Evolutionary conservation across 2,888 invertebrate genomes (phyloP).

Genomic region (Drosophila colorata): DNA sequence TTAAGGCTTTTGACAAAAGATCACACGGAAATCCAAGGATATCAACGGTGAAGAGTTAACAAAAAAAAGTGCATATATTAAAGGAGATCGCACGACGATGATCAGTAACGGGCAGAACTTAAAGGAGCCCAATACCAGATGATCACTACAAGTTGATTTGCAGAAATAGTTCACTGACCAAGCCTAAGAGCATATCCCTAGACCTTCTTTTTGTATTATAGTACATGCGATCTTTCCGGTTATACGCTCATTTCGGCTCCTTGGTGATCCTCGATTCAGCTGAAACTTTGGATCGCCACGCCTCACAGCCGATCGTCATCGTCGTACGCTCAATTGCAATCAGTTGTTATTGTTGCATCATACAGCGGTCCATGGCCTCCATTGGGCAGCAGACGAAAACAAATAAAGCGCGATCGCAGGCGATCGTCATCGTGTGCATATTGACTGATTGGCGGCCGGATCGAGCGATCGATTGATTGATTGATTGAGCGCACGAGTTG

Average conservation of each 20-base stretch:
- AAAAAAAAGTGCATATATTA: too few relatives aligned
- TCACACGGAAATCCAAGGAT: too few relatives aligned
- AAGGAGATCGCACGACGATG: too few relatives aligned
- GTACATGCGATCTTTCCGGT: too few relatives aligned
- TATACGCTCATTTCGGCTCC: background rate
- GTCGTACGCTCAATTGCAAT: conserved; percentile 59
- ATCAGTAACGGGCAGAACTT: too few relatives aligned
- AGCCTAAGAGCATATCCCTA: too few relatives aligned
- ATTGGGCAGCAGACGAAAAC: conserved; percentile 23
- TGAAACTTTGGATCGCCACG: conserved; percentile 14
- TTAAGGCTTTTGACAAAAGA: too few relatives aligned
- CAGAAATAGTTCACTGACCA: too few relatives aligned
- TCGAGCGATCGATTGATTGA: conserved; percentile 16
- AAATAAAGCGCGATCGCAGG: conserved; percentile 16
- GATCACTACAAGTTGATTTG: too few relatives aligned
- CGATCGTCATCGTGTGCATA: conserved; percentile 48
- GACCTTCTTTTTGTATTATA: too few relatives aligned
- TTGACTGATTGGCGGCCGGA: conserved; percentile 32
- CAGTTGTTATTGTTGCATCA: conserved; percentile 77
- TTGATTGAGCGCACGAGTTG: conserved; percentile 51
- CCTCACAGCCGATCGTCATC: conserved; percentile 2
- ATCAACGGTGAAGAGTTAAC: too few relatives aligned
- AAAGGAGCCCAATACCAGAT: too few relatives aligned
- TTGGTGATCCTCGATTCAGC: conserved; percentile 1
- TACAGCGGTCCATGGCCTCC: conserved; percentile 51